Percentiles rank a stretch among this genome's conserved stretches.
These are phyloP conservation scores for Platycheirus rosarum DNA, from an alignment of 2,888 invertebrate genomes.

Conservation along the genomic window DNA sequence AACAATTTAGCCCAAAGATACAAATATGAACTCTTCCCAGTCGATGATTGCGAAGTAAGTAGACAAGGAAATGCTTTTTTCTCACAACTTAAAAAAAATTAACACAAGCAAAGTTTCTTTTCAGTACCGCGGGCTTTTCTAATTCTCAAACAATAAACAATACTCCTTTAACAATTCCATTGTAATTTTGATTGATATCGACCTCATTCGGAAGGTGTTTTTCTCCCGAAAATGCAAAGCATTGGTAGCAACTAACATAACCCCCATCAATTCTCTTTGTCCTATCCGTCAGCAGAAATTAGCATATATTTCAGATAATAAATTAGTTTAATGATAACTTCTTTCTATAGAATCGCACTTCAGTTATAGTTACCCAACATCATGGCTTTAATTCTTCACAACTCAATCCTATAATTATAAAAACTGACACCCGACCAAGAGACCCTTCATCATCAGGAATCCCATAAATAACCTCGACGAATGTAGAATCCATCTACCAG, in stretches of 20 bases:
- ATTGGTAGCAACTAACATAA: neutral
- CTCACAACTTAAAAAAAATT: too few relatives aligned
- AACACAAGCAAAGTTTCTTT: too few relatives aligned
- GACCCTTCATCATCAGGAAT: conserved; percentile 9
- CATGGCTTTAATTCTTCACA: conserved; percentile 1
- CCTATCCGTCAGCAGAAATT: conserved; percentile 16
- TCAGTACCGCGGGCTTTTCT: neutral
- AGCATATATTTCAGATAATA: conserved; percentile 12
- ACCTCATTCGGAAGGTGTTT: conserved; percentile 11
- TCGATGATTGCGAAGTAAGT: too few relatives aligned
- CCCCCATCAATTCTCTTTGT: conserved; percentile 6
- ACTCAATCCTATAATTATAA: conserved; percentile 33
- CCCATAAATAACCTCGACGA: conserved; percentile 18
- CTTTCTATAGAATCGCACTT: conserved; percentile 8
- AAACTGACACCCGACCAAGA: conserved; percentile 27
- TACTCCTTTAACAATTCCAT: neutral
- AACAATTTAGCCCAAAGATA: too few relatives aligned
- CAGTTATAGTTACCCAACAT: neutral
- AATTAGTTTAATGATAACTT: conserved; percentile 12
- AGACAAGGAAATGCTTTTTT: too few relatives aligned
- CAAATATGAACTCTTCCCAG: too few relatives aligned
- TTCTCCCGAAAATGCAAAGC: neutral
- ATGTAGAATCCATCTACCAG: neutral
- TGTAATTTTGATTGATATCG: conserved; percentile 25
- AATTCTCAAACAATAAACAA: neutral